phyloP scores from a whole-genome alignment of 2,113 vertebrate species.

The Serilophus lunatus region DNA sequence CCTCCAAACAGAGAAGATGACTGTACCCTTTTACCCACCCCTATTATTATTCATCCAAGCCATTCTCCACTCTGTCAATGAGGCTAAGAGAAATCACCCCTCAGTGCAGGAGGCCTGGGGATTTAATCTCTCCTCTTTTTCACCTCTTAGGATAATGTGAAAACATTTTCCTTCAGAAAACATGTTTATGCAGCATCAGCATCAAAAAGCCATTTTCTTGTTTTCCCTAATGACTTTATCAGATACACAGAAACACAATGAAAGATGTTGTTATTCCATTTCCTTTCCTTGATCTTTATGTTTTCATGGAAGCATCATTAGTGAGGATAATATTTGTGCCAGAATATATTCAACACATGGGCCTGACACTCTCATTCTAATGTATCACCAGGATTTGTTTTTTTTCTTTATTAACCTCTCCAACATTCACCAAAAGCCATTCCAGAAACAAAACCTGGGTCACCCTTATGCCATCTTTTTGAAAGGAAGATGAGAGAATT shows the following conservation, averaged over 20 bases:
- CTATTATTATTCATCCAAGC: not conserved
- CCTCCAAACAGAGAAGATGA: not conserved
- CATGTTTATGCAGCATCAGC: conserved; percentile 67
- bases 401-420: not conserved
- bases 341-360: conserved; percentile 44
- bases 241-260: conserved; percentile 61
- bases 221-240: conserved; percentile 66
- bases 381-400: not conserved
- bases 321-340: conserved; percentile 26
- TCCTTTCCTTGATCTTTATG: conserved; percentile 48
- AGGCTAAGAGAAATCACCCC: not conserved
- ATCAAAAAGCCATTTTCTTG: conserved; percentile 71
- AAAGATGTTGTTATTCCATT: conserved; percentile 57
- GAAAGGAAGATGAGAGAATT: not conserved
- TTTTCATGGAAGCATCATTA: conserved; percentile 44
- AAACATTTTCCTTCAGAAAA: conserved; percentile 67
- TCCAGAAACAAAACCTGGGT: not conserved
- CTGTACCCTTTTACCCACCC: not conserved
- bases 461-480: not conserved
- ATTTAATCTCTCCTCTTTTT: conserved; percentile 19
- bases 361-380: conserved; percentile 10
- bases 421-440: not conserved
- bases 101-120: not conserved
- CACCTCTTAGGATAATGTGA: conserved; percentile 57
- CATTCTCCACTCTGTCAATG: not conserved